These are phyloP conservation scores for Volucella zonaria DNA, from an alignment of 2,888 invertebrate genomes.

Conservation along the genomic window DNA sequence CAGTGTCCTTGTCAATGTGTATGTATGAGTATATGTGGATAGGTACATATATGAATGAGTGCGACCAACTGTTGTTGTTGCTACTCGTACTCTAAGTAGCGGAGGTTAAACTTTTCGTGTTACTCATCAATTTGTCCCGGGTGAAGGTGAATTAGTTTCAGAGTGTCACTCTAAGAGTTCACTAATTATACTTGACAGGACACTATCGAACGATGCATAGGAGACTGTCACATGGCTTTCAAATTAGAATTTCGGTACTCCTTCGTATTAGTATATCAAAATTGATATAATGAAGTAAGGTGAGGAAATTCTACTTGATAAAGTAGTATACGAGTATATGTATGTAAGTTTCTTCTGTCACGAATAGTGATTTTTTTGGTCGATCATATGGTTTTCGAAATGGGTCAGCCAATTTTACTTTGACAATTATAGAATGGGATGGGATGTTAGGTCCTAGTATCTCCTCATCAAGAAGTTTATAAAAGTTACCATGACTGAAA, in stretches of 20 bases:
- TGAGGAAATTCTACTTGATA: no score
- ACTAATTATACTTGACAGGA: slow-evolving; percentile 69
- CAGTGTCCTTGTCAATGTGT: slow-evolving; percentile 47
- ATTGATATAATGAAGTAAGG: background rate
- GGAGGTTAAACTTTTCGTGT: slow-evolving; percentile 58
- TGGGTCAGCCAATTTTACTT: no score
- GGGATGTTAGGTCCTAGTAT: no score
- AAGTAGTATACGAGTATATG: no score
- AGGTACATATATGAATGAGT: no score
- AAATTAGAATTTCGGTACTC: slow-evolving; percentile 45
- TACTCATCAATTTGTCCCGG: slow-evolving; percentile 65
- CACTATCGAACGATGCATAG: slow-evolving; percentile 36
- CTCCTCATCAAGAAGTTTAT: no score
- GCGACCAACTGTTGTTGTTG: background rate
- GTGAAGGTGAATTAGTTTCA: slow-evolving; percentile 60
- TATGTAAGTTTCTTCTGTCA: no score
- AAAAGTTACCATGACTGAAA: no score
- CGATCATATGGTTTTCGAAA: no score
- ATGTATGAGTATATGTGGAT: background rate
- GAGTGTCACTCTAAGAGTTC: slow-evolving; percentile 51
- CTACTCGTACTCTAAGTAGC: background rate
- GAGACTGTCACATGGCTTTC: slow-evolving; percentile 57
- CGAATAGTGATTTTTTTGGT: no score
- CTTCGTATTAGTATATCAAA: background rate
- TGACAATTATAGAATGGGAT: no score